phyloP scores from a whole-genome alignment of 2,888 invertebrate genomes.

The Drosophila algonquin region DNA sequence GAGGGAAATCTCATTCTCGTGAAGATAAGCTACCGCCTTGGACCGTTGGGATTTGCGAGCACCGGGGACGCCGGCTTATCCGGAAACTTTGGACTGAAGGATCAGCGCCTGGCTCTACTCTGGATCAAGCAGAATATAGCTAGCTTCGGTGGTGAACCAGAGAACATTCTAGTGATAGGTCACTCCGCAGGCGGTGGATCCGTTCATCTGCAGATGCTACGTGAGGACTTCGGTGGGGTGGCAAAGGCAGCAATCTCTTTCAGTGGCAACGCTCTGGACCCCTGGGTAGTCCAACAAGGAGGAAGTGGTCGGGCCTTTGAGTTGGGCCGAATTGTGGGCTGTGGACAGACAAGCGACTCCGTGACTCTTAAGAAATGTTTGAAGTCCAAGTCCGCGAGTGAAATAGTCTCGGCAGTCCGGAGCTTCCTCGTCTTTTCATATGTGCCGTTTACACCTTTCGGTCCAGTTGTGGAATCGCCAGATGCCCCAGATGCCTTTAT shows the following conservation, averaged over 20 bases:
- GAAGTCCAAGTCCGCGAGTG: conserved; percentile 86
- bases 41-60: conserved; percentile 90
- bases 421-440: conserved; percentile 85
- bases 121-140: conserved; percentile 59
- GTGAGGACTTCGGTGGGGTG: conserved; percentile 82
- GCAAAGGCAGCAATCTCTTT: conserved; percentile 84
- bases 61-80: conserved; percentile 89
- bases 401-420: conserved; percentile 85
- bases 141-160: conserved; percentile 84
- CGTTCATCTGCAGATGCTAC: conserved; percentile 89
- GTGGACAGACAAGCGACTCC: conserved; percentile 85
- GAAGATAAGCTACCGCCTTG: conserved; percentile 89
- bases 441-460: conserved; percentile 89
- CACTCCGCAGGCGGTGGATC: conserved; percentile 91
- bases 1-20: conserved; percentile 87
- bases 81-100: conserved; percentile 57
- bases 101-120: conserved; percentile 56
- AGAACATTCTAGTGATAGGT: conserved; percentile 88
- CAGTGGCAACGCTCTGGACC: conserved; percentile 88
- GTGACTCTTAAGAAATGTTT: conserved; percentile 87
- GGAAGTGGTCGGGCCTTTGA: conserved; percentile 87
- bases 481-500: conserved; percentile 86
- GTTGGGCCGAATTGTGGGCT: conserved; percentile 87
- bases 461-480: conserved; percentile 87
- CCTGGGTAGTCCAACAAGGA: conserved; percentile 85